A percentile compares a stretch with the other conserved stretches of the same genome.
Evolutionary conservation across 2,888 invertebrate genomes (phyloP).

Genomic region (Dendrolimus pini): DNA sequence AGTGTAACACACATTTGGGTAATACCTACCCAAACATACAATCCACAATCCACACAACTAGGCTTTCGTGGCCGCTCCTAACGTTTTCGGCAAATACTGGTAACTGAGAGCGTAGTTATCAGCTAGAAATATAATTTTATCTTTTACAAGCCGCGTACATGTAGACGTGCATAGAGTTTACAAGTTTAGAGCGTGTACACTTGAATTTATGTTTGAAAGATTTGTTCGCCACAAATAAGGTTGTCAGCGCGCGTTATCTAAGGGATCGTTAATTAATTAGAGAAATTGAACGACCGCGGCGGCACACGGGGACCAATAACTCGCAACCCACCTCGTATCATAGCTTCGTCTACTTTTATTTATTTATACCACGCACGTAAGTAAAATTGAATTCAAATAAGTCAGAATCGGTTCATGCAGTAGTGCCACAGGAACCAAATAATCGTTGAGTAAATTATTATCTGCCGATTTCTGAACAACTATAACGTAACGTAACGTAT

Average conservation of each 20-base stretch:
- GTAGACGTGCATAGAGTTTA: conserved; percentile 63
- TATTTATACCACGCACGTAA: conserved; percentile 74
- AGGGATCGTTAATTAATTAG: conserved; percentile 76
- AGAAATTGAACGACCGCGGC: conserved; percentile 73
- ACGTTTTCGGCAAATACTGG: conserved; percentile 34
- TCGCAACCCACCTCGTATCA: conserved; percentile 73
- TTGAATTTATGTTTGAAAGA: conserved; percentile 73
- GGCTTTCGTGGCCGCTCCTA: conserved; percentile 26
- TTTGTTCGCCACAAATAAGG: conserved; percentile 76
- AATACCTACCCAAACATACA: conserved; percentile 25
- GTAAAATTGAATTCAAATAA: conserved; percentile 69
- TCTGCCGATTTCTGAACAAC: too few species aligned
- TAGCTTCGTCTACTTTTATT: conserved; percentile 67
- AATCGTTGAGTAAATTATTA: too few species aligned
- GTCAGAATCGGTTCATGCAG: conserved; percentile 41
- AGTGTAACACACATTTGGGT: conserved; percentile 26
- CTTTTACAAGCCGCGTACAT: conserved; percentile 45
- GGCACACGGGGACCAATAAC: conserved; percentile 72
- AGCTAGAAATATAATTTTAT: conserved; percentile 45
- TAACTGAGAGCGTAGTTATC: conserved; percentile 27
- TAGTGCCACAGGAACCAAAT: background rate
- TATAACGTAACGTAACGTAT: too few species aligned
- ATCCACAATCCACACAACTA: conserved; percentile 17
- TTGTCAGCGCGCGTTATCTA: conserved; percentile 74
- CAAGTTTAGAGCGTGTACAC: conserved; percentile 70